Percentiles rank a stretch among this genome's conserved stretches.
Conservation (phyloP, 2,113 vertebrate genomes). For the Ictidomys tridecemlineatus region DNA sequence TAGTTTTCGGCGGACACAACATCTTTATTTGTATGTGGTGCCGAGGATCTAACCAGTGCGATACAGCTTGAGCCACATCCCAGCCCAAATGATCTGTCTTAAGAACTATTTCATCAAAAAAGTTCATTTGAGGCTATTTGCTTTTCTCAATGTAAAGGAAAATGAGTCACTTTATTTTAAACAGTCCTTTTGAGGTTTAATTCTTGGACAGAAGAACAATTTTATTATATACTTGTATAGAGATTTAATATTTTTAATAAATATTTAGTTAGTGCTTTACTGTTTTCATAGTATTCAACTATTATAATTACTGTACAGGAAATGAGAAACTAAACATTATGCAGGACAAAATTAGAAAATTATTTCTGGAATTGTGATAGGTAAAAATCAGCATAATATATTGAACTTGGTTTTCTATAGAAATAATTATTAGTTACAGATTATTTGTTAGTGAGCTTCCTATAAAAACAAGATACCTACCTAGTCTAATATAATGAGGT, state of each 20-base stretch:
- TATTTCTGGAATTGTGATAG: neutral
- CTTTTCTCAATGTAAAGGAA: slow-evolving; percentile 30
- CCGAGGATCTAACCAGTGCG: too few relatives aligned
- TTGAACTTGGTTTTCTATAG: neutral
- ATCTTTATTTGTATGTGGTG: too few relatives aligned
- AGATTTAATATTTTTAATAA: neutral
- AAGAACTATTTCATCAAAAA: slow-evolving; percentile 53
- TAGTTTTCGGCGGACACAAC: too few relatives aligned
- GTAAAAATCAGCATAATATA: neutral
- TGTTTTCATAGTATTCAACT: slow-evolving; percentile 29
- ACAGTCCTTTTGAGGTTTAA: slow-evolving; percentile 16
- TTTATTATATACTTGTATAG: neutral
- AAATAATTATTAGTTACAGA: neutral
- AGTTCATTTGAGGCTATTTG: neutral
- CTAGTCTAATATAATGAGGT: neutral
- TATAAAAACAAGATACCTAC: neutral
- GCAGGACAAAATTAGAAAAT: neutral
- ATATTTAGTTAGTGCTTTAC: neutral
- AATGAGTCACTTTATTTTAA: slow-evolving; percentile 59
- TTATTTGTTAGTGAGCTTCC: neutral
- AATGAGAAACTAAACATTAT: neutral
- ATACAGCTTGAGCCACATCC: too few relatives aligned
- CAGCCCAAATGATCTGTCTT: neutral
- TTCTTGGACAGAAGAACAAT: slow-evolving; percentile 56
- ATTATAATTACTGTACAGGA: neutral